phyloP scores from a whole-genome alignment of 2,888 invertebrate species.

The Carterocephalus palaemon region DNA sequence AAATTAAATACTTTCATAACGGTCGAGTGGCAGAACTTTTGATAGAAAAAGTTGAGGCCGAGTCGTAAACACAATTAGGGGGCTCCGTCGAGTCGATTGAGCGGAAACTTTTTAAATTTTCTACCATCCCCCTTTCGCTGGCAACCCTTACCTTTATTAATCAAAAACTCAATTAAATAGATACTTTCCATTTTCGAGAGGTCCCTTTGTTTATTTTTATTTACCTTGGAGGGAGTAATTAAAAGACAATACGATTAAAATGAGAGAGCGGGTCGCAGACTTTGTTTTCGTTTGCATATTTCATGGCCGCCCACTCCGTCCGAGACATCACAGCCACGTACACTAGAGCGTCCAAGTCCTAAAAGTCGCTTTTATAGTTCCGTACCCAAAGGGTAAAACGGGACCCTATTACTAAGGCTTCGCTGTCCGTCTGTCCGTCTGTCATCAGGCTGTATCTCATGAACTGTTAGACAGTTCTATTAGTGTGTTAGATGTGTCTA shows the following conservation, averaged over 20 bases:
- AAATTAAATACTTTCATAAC: conserved; percentile 69
- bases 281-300: conserved; percentile 25
- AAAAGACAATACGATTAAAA: conserved; percentile 26
- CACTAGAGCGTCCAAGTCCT: no score
- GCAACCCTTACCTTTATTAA: conserved; percentile 49
- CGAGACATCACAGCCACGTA: conserved; percentile 11
- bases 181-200: conserved; percentile 21
- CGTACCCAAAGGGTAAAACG: no score
- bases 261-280: conserved; percentile 19
- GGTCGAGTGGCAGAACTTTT: conserved; percentile 57
- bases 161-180: conserved; percentile 41
- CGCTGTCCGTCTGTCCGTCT: no score
- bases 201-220: conserved; percentile 20
- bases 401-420: no score
- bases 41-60: conserved; percentile 69
- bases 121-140: conserved; percentile 38
- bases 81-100: conserved; percentile 53
- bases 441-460: no score
- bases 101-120: conserved; percentile 53
- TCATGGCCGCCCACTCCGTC: conserved; percentile 15
- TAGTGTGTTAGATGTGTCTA: no score
- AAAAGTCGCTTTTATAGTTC: no score
- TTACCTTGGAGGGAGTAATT: conserved; percentile 23
- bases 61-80: conserved; percentile 70
- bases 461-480: no score